Evolutionary conservation across 2,113 vertebrate species (phyloP).

Genomic region (Cinclus cinclus): DNA sequence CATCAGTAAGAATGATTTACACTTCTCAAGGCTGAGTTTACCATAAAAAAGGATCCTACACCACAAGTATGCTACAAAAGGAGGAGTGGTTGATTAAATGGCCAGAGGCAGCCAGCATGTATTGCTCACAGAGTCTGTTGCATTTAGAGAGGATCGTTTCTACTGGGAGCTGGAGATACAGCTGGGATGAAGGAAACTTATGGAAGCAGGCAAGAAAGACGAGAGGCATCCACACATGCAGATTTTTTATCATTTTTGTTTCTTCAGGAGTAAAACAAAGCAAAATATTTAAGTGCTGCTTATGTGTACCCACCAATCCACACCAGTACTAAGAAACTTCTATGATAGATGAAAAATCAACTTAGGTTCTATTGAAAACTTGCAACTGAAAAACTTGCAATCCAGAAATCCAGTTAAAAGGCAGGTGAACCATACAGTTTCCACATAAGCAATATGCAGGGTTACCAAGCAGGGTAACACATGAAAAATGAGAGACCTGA

Average conservation of each 20-base stretch:
- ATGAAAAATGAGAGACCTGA: not conserved
- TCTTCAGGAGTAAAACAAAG: not conserved
- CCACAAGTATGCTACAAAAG: not conserved
- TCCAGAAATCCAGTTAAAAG: not conserved
- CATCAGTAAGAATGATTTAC: not conserved
- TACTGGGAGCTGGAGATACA: not conserved
- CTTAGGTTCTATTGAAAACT: not conserved
- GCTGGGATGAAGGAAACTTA: not conserved
- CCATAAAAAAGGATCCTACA: slow-evolving; percentile 30
- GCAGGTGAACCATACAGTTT: accelerated
- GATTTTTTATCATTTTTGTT: not conserved
- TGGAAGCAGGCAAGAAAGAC: not conserved
- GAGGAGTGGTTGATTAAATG: not conserved
- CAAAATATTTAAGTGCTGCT: not conserved
- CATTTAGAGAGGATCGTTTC: not conserved
- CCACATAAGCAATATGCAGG: accelerated
- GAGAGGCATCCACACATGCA: not conserved
- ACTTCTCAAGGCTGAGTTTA: slow-evolving; percentile 2
- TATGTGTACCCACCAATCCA: not conserved
- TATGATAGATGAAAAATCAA: not conserved
- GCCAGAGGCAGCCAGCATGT: not conserved
- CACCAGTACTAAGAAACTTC: not conserved
- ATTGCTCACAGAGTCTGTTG: not conserved
- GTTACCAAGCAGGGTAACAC: not conserved
- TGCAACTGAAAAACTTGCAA: not conserved